Conservation (phyloP, 2,797 vertebrate genomes). For the Pseudomugil gertrudae region DNA sequence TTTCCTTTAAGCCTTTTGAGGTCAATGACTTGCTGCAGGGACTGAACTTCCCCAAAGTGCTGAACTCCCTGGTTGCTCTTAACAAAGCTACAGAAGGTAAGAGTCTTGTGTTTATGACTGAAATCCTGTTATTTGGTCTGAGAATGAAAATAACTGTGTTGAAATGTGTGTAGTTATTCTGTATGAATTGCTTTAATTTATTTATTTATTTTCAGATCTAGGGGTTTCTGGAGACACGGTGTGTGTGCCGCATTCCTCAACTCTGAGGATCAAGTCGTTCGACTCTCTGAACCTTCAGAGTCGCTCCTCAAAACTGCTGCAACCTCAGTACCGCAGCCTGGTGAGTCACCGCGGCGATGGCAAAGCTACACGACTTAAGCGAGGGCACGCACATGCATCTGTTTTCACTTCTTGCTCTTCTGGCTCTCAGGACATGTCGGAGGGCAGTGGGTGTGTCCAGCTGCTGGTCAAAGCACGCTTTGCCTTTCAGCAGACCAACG, state of each 20-base stretch:
- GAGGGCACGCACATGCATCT: not conserved
- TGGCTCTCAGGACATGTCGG: slow-evolving; percentile 91
- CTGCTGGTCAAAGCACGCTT: slow-evolving; percentile 93
- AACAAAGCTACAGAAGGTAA: slow-evolving; percentile 97
- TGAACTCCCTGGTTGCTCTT: slow-evolving; percentile 91
- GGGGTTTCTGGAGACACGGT: slow-evolving; percentile 87
- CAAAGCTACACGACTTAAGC: not conserved
- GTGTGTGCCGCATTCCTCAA: slow-evolving; percentile 83
- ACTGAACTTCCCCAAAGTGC: slow-evolving; percentile 94
- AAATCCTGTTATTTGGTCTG: not conserved
- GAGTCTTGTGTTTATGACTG: slow-evolving; percentile 5
- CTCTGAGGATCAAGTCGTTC: slow-evolving; percentile 93
- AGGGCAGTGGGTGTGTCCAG: slow-evolving; percentile 87
- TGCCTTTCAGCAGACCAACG: slow-evolving; percentile 94
- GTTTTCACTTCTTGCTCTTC: not conserved
- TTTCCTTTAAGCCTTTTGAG: slow-evolving; percentile 89
- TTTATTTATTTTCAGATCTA: slow-evolving; percentile 77
- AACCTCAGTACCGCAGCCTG: slow-evolving; percentile 94
- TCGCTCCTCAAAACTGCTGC: slow-evolving; percentile 90
- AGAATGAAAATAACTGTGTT: not conserved
- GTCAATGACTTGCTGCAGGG: slow-evolving; percentile 94
- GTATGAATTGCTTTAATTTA: not conserved
- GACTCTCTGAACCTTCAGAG: slow-evolving; percentile 92
- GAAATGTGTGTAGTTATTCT: not conserved
- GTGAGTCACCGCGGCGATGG: slow-evolving; percentile 61